Evolutionary conservation across 1,140 invertebrate species (phyloP), one percentile per base, ranked within the genome.

Genomic region (Dinothrombium tinctorium): DNA sequence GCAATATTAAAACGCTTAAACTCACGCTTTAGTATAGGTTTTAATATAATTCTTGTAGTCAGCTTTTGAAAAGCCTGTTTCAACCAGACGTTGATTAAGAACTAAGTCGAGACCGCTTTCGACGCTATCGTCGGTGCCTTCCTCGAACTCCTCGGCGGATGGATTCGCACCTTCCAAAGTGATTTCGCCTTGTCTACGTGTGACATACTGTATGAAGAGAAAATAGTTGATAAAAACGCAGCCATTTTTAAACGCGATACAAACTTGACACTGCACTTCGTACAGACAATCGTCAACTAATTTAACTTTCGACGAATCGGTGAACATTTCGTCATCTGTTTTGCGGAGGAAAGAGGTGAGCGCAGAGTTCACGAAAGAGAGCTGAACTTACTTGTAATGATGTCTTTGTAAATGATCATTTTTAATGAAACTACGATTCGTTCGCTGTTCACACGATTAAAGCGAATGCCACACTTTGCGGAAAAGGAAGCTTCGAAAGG

Each of bases 261-360:
- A 59, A 59, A 73, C 69, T 60, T 71, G 84, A 51, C 84, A 86
- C 56, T 80, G 77, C 23, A 95, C 86, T 72, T 94, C 87, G 53
- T 89, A 95, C 28, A 94, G 56, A 21, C 87, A 81, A 58, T 87
- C 78, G 56, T 92, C 83, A 11, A 94, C 66, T 36, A 92, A 60
- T 58, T 90, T 86, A 44, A 89, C 73, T 64, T 79, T 90, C 59
- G 84, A 90, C n/a, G 80, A 78, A 62, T 95, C 89, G 26, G 86
- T 86, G 66, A 90, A 90, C 75, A 95, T 84, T 64, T 95, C 89
- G 61, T 95, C 87, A 51, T 82, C 83, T 81, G 64, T 56, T 51
- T 42, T 48, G 36, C 38, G 43, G 44, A 33, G 39, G 25, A 40
- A 21, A 42, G 2, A 35, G 17, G 17, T 3, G 17, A 35, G 17